Percentiles rank a stretch among this genome's conserved stretches.
Evolutionary conservation across 1,140 invertebrate species (phyloP).

Genomic region (Dendrolimus punctatus): DNA sequence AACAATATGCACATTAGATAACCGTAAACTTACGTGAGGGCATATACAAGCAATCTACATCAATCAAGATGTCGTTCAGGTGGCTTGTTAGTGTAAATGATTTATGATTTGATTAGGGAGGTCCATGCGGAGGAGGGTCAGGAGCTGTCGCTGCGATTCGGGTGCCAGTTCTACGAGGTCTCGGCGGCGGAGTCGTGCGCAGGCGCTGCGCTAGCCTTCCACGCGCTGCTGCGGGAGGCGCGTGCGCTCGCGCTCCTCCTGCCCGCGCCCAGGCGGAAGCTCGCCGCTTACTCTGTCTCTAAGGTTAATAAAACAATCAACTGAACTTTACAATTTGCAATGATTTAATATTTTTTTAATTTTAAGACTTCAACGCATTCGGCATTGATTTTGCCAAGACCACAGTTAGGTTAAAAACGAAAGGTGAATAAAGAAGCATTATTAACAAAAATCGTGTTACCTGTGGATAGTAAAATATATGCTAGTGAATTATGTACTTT

Average conservation of each 20-base stretch:
- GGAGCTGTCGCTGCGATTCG: conserved; percentile 80
- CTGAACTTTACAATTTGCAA: background rate
- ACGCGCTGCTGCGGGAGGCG: conserved; percentile 79
- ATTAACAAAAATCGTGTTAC: too few species aligned
- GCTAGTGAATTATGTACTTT: too few species aligned
- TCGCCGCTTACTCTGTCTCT: conserved; percentile 82
- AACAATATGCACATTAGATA: too few species aligned
- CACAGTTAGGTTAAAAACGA: too few species aligned
- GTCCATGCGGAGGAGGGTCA: conserved; percentile 85
- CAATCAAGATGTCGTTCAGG: background rate
- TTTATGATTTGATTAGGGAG: conserved; percentile 63
- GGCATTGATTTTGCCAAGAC: too few species aligned
- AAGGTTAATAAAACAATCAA: conserved; percentile 61
- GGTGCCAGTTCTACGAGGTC: conserved; percentile 88
- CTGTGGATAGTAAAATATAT: too few species aligned
- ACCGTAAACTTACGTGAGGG: too few species aligned
- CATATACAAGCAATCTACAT: background rate
- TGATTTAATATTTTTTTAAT: background rate
- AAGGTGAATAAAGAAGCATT: too few species aligned
- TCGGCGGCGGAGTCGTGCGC: conserved; percentile 84
- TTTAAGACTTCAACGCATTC: too few species aligned
- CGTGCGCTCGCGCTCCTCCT: conserved; percentile 77
- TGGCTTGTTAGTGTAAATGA: background rate
- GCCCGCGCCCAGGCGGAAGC: conserved; percentile 77
- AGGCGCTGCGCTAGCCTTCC: conserved; percentile 82